These are phyloP conservation scores for Manacus vitellinus DNA, from an alignment of 2,113 vertebrate genomes.

Conservation along the genomic window DNA sequence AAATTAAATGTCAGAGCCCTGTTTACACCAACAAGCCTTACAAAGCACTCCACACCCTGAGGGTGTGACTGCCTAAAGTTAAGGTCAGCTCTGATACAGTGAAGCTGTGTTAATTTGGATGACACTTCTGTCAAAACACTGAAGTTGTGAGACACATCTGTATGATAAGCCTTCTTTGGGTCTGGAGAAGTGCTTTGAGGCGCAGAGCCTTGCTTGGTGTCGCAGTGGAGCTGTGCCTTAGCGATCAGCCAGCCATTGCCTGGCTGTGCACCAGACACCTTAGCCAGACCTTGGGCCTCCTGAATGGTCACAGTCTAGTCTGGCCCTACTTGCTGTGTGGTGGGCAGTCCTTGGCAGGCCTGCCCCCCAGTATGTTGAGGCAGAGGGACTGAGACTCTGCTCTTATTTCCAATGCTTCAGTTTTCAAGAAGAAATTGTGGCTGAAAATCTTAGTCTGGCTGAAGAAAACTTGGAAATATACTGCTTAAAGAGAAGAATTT, in stretches of 20 bases:
- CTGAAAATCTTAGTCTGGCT: not conserved
- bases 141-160: not conserved
- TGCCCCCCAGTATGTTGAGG: rapidly evolving
- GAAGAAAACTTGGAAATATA: not conserved
- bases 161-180: not conserved
- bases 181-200: not conserved
- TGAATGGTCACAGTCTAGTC: rapidly evolving
- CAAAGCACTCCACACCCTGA: not conserved
- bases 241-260: rapidly evolving
- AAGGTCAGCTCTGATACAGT: not conserved
- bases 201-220: rapidly evolving
- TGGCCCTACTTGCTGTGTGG: rapidly evolving
- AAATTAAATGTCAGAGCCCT: not conserved
- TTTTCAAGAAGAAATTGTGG: not conserved
- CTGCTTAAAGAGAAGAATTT: not conserved
- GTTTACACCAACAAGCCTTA: not conserved
- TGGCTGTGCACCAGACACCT: not conserved
- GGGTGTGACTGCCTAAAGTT: not conserved
- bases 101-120: not conserved
- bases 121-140: not conserved
- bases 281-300: too few species aligned
- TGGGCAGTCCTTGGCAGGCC: not conserved
- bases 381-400: not conserved
- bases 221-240: rapidly evolving
- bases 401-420: not conserved